These are phyloP conservation scores for Smithornis capensis DNA, from an alignment of 2,113 vertebrate genomes.

Conservation along the genomic window DNA sequence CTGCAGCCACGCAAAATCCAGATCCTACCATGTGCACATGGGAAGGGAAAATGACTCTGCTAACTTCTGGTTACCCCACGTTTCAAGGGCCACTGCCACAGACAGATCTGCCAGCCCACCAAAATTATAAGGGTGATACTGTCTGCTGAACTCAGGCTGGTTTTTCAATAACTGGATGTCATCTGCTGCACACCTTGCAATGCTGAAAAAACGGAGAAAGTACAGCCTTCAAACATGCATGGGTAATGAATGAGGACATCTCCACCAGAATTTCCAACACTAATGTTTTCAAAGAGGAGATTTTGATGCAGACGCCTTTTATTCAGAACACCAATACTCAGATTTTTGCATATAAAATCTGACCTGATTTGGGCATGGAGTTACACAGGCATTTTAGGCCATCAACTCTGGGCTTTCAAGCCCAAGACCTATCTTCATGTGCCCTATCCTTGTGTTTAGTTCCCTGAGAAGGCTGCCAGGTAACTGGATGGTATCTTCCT, in stretches of 20 bases:
- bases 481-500: not conserved
- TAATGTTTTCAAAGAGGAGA: not conserved
- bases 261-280: not conserved
- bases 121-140: not conserved
- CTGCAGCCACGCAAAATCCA: not conserved
- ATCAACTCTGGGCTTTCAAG: not conserved
- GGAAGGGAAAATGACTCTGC: not conserved
- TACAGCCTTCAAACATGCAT: not conserved
- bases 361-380: not conserved
- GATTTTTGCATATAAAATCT: not conserved
- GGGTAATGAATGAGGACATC: not conserved
- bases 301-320: not conserved
- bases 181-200: not conserved
- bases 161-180: not conserved
- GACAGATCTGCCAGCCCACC: not conserved
- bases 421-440: not conserved
- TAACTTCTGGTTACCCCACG: fast-evolving
- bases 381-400: not conserved
- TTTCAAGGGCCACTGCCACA: not conserved
- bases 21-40: fast-evolving
- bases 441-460: not conserved
- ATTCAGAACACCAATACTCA: not conserved
- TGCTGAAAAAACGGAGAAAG: not conserved
- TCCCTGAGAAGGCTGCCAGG: not conserved
- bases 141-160: not conserved